A percentile compares a stretch with the other conserved stretches of the same genome.
Evolutionary conservation across 2,888 invertebrate species (phyloP).

Genomic region (Nezara viridula): DNA sequence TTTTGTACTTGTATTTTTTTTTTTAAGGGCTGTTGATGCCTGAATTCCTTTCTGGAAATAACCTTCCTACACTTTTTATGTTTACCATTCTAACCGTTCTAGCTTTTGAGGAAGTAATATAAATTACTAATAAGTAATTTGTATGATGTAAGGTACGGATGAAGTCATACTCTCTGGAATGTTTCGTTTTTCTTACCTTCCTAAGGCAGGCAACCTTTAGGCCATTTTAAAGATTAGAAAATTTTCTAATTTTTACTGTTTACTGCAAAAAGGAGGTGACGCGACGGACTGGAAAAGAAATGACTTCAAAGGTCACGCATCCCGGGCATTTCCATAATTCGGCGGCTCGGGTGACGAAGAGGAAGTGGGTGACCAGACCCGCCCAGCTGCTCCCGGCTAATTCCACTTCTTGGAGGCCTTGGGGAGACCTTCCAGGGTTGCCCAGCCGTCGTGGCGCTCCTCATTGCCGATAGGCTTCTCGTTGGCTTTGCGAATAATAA

Average conservation of each 20-base stretch:
- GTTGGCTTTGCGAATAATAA: neutral
- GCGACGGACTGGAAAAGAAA: neutral
- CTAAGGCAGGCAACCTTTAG: neutral
- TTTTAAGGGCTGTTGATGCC: too few relatives aligned
- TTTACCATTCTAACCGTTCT: too few relatives aligned
- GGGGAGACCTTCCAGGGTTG: neutral
- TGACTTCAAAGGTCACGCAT: constrained; percentile 45
- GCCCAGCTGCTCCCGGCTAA: neutral
- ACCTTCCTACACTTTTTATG: too few relatives aligned
- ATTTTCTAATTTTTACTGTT: neutral
- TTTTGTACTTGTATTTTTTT: too few relatives aligned
- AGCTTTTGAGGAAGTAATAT: neutral
- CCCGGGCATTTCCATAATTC: constrained; percentile 37
- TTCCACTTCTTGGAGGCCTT: neutral
- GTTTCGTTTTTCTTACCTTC: neutral
- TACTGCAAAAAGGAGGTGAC: neutral
- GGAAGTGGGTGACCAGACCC: constrained; percentile 28
- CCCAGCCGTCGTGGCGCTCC: neutral
- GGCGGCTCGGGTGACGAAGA: neutral
- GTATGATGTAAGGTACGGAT: neutral
- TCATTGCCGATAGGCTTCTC: neutral
- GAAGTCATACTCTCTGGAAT: neutral
- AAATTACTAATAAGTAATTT: neutral
- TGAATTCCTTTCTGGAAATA: too few relatives aligned
- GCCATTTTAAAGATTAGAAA: neutral